A percentile compares a stretch with the other conserved stretches of the same genome.
Evolutionary conservation across 2,113 vertebrate species (phyloP).

Genomic region (Sebastes fasciatus): DNA sequence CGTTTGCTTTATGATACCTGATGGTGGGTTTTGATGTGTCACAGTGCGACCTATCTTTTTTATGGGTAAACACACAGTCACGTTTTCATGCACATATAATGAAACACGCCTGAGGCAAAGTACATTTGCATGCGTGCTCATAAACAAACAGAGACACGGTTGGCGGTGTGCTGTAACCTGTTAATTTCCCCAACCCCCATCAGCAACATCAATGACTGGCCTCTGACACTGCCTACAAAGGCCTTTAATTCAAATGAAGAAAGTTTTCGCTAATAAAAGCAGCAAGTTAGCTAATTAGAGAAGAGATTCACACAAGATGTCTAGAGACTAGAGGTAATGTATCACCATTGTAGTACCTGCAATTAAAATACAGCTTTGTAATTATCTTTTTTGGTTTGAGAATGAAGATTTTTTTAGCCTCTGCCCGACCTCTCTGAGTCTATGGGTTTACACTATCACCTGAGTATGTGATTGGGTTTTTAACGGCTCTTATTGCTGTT

Average conservation of each 20-base stretch:
- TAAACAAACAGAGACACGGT: conserved; percentile 35
- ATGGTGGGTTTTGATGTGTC: conserved; percentile 28
- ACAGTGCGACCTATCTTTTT: conserved; percentile 26
- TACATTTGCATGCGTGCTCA: conserved; percentile 30
- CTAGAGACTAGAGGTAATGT: neutral
- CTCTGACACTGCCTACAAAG: neutral
- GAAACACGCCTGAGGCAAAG: conserved; percentile 31
- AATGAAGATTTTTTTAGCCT: neutral
- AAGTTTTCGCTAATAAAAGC: conserved; percentile 6
- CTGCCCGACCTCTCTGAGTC: neutral
- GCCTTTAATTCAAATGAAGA: neutral
- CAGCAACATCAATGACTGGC: neutral
- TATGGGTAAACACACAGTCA: conserved; percentile 36
- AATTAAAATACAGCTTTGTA: conserved; percentile 9
- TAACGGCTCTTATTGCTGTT: conserved; percentile 10
- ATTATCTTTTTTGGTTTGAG: neutral
- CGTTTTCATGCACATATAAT: conserved; percentile 2
- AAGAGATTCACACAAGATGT: neutral
- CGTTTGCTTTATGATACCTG: conserved; percentile 5
- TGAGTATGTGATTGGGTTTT: conserved; percentile 22
- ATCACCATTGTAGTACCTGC: neutral
- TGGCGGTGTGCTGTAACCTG: conserved; percentile 33
- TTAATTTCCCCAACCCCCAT: conserved; percentile 8
- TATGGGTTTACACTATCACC: conserved; percentile 14
- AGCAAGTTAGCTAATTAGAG: neutral